Evolutionary conservation across 2,797 vertebrate species (phyloP).

Genomic region (Linurgus olivaceus): DNA sequence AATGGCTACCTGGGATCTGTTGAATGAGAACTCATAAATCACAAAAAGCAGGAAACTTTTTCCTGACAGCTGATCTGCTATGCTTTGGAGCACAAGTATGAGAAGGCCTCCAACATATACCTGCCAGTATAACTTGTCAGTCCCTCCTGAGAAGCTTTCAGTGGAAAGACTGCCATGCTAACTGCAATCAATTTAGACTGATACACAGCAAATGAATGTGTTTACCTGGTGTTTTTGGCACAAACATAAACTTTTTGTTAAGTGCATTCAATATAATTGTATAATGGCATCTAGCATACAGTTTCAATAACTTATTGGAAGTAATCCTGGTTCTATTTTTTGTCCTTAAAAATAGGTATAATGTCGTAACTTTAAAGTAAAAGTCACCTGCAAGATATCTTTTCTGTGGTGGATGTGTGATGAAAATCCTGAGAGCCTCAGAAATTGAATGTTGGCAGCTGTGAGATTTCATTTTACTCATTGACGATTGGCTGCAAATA

Average conservation of each 20-base stretch:
- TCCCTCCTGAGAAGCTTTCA: neutral
- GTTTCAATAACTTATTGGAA: neutral
- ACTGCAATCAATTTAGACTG: neutral
- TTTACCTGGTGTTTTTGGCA: constrained; percentile 6
- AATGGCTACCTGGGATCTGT: neutral
- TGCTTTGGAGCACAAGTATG: neutral
- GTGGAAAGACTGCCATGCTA: neutral
- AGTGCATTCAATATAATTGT: neutral
- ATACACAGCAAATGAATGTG: neutral
- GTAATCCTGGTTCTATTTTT: neutral
- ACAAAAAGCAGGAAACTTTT: neutral
- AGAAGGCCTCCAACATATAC: neutral
- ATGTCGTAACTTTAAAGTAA: neutral
- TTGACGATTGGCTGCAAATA: neutral
- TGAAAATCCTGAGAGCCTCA: neutral
- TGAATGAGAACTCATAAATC: constrained; percentile 12
- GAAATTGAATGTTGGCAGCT: constrained; percentile 5
- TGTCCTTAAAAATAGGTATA: neutral
- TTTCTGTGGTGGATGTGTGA: neutral
- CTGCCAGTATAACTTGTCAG: neutral
- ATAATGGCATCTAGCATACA: neutral
- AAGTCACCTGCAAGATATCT: neutral
- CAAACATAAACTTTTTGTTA: constrained; percentile 21
- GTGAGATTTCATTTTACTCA: constrained; percentile 20
- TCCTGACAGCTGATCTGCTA: neutral